A percentile compares a stretch with the other conserved stretches of the same genome.
Evolutionary conservation across 2,797 vertebrate species (phyloP).

Genomic region (Crocodylus rhombifer): DNA sequence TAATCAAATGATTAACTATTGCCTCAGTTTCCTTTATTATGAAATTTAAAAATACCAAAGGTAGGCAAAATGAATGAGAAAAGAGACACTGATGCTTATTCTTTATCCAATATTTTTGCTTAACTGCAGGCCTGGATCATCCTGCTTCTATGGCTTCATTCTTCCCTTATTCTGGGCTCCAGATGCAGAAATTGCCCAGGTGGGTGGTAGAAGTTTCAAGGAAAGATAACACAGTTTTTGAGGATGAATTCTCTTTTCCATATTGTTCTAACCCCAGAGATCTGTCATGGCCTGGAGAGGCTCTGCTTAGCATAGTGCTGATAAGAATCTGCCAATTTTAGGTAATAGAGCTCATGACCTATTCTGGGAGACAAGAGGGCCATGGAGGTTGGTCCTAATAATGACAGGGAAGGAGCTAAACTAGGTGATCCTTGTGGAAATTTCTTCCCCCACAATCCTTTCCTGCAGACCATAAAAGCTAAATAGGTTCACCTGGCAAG

Average conservation of each 20-base stretch:
- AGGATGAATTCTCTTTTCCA: neutral
- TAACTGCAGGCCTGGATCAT: neutral
- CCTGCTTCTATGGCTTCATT: neutral
- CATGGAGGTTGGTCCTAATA: neutral
- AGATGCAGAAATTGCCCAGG: accelerated
- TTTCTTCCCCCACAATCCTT: neutral
- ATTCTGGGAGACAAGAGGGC: too few relatives aligned
- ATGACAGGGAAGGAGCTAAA: neutral
- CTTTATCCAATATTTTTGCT: neutral
- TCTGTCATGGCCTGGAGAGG: neutral
- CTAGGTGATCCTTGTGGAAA: neutral
- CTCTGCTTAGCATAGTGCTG: neutral
- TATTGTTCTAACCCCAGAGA: neutral
- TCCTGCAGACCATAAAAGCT: neutral
- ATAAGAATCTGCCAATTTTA: neutral
- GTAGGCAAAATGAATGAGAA: neutral
- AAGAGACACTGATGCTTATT: neutral
- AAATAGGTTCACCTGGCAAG: neutral
- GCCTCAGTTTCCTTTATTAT: neutral
- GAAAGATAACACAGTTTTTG: neutral
- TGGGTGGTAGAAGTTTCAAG: neutral
- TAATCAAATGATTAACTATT: neutral
- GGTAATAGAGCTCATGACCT: neutral
- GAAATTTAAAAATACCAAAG: neutral
- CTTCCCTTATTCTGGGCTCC: neutral